Evolutionary conservation across 2,888 invertebrate genomes (phyloP).

Genomic region (Druceiella hillmani): DNA sequence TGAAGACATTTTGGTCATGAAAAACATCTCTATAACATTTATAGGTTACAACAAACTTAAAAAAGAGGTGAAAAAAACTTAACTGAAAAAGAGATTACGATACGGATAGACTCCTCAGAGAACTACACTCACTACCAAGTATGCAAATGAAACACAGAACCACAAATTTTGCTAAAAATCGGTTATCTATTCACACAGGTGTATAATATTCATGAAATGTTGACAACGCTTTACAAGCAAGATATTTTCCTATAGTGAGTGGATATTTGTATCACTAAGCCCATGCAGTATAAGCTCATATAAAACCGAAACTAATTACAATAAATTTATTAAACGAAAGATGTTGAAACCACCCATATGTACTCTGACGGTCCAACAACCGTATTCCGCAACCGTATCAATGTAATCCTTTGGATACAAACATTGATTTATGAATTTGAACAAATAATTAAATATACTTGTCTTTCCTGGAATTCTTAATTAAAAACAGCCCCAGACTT

Average conservation of each 20-base stretch:
- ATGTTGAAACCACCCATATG: conserved; percentile 19
- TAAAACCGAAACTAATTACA: conserved; percentile 20
- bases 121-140: too few species aligned
- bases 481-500: conserved; percentile 21
- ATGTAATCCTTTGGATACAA: conserved; percentile 19
- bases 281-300: conserved; percentile 22
- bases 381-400: conserved; percentile 22
- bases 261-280: conserved; percentile 22
- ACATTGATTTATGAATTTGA: conserved; percentile 20
- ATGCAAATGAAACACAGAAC: too few species aligned
- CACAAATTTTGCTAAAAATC: too few species aligned
- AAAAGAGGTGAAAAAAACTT: too few species aligned
- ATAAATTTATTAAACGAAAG: conserved; percentile 17
- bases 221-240: conserved; percentile 14
- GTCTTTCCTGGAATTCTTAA: conserved; percentile 22
- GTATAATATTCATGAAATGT: conserved; percentile 17
- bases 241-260: conserved; percentile 21
- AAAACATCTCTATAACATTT: too few species aligned
- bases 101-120: too few species aligned
- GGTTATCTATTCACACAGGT: too few species aligned
- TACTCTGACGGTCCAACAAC: conserved; percentile 23
- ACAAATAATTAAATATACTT: conserved; percentile 16
- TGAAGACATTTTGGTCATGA: too few species aligned
- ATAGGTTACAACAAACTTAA: too few species aligned
- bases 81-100: too few species aligned